Percentiles rank a stretch among this genome's conserved stretches.
These are phyloP conservation scores for Leptinotarsa texana DNA, from an alignment of 1,140 invertebrate species.

Conservation along the genomic window DNA sequence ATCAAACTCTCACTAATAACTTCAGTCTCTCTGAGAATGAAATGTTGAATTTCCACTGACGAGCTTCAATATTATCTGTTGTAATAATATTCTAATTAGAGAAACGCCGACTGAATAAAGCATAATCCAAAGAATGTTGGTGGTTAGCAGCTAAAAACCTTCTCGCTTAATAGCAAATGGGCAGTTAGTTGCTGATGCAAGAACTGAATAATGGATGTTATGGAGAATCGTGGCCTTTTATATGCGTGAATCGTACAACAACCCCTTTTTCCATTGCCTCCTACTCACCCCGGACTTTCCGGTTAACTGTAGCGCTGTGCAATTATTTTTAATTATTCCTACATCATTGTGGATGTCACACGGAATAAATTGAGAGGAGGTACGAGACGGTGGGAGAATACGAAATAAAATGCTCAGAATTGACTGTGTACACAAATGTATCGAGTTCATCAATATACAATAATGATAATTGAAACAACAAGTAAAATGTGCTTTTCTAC, in stretches of 20 bases:
- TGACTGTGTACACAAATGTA: too few species aligned
- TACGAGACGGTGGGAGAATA: neutral
- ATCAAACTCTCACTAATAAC: too few species aligned
- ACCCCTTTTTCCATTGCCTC: neutral
- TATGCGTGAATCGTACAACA: neutral
- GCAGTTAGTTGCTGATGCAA: neutral
- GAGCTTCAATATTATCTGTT: too few species aligned
- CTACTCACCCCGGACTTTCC: neutral
- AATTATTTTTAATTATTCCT: constrained; percentile 7
- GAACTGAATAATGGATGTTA: constrained; percentile 8
- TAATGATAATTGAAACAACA: too few species aligned
- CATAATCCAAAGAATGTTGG: neutral
- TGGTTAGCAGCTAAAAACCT: neutral
- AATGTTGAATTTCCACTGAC: too few species aligned
- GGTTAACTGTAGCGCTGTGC: neutral
- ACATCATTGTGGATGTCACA: neutral
- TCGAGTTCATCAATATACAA: too few species aligned
- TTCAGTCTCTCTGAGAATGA: too few species aligned
- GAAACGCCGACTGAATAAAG: too few species aligned
- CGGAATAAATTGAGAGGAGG: neutral
- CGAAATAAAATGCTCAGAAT: neutral
- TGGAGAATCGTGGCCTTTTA: neutral
- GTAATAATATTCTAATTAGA: too few species aligned
- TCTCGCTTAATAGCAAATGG: neutral
- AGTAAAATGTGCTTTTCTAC: too few species aligned